Percentiles rank a stretch among this genome's conserved stretches.
Evolutionary conservation across 2,113 vertebrate species (phyloP).

Genomic region (Heteronetta atricapilla): DNA sequence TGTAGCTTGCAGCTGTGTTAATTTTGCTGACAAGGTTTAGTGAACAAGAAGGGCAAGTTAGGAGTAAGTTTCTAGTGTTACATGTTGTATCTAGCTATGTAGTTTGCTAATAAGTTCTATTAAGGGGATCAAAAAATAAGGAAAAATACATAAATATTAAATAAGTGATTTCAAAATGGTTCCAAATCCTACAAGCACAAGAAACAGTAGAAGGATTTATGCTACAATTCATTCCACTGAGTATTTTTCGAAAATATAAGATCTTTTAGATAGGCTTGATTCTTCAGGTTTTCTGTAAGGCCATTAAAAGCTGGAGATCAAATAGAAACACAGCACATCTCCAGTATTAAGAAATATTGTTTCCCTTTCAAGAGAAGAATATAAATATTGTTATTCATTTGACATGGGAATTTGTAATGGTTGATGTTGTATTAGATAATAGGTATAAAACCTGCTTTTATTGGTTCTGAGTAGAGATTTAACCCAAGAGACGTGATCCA

Average conservation of each 20-base stretch:
- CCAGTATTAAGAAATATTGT: background rate
- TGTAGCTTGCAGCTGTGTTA: background rate
- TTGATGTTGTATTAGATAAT: background rate
- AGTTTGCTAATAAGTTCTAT: background rate
- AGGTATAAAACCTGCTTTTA: background rate
- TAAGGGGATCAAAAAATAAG: background rate
- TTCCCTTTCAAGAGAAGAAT: background rate
- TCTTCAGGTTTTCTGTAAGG: background rate
- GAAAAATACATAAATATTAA: background rate
- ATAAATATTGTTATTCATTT: background rate
- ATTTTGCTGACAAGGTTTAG: background rate
- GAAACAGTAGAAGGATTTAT: background rate
- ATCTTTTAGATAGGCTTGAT: background rate
- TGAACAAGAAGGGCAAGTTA: background rate
- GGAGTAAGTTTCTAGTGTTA: background rate
- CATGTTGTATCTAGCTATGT: background rate
- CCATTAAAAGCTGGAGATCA: background rate
- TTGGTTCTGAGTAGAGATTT: background rate
- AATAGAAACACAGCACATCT: background rate
- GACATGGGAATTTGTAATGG: background rate
- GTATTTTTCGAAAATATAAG: background rate
- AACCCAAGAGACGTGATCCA: background rate
- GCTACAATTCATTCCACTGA: background rate
- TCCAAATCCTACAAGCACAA: background rate
- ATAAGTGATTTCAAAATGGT: background rate